These are phyloP conservation scores for Folsomia candida DNA, from an alignment of 2,888 invertebrate species.

Conservation along the genomic window DNA sequence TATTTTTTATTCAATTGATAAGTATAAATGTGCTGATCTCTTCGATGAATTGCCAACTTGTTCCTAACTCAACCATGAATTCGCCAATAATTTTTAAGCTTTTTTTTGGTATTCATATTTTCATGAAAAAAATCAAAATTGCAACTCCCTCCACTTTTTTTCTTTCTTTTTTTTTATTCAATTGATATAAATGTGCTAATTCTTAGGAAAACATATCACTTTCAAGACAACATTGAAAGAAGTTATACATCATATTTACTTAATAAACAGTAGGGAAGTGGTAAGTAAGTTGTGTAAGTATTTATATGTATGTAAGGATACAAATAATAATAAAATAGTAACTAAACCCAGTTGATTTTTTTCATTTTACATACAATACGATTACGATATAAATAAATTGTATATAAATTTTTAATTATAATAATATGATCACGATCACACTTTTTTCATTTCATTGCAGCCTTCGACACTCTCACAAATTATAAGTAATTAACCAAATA, in stretches of 20 bases:
- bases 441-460: neutral
- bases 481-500: neutral
- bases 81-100: too few species aligned
- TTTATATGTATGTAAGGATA: too few species aligned
- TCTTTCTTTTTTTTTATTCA: neutral
- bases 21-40: neutral
- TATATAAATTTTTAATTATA: neutral
- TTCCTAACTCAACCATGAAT: too few species aligned
- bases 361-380: too few species aligned
- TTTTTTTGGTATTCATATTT: neutral
- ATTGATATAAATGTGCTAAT: slow-evolving; percentile 2
- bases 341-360: neutral
- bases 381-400: too few species aligned
- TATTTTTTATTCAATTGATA: neutral
- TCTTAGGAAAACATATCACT: slow-evolving; percentile 8
- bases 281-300: too few species aligned
- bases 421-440: neutral
- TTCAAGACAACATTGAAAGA: neutral
- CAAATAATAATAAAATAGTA: neutral
- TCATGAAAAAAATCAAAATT: neutral
- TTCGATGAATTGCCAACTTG: neutral
- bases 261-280: neutral
- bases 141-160: neutral
- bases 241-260: too few species aligned
- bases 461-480: neutral